Evolutionary conservation across 2,113 vertebrate genomes (phyloP), one percentile per base, ranked within the genome.

Genomic region (Grammomys dolichurus): DNA sequence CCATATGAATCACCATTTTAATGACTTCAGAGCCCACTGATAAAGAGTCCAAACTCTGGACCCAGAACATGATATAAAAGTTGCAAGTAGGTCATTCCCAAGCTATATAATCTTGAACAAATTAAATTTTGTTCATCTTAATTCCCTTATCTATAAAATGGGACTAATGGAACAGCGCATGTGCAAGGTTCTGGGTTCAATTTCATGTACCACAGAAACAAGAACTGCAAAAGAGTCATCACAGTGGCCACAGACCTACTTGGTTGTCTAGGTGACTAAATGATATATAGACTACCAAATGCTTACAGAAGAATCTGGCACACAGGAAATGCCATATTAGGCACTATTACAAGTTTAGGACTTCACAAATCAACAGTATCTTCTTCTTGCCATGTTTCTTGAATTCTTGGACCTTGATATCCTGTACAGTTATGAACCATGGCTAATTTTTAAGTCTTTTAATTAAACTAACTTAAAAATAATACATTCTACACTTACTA

Each of bases 401-500:
- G 46, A 20, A 20, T 63, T 92, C 8, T 80, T 24, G 94, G 70
- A 95, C 22, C 91, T 20, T 54, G 48, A 81, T 78, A 19, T 17
- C 22, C 20, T 26, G 12, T 87, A 81, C 69, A 46, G 13, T 92
- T 89, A 87, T 86, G 69, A 33, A 86, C 40, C 65, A 85, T 48
- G 75, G 43, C 46, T 93, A 82, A 22, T 70, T 94, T 86, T 96
- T 54, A 67, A 40, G 24, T 31, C 8, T 94, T 90, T 96, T 94
- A 40, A 92, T 94, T 93, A 80, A 85, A 58, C 22, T 93, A 85
- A 89, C 58, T 92, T 73, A 65, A 94, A 95, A 89, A 77, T 48
- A 28, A 85, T 65, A 75, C 90, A 87, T 81, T 96, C 67, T 51
- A 19, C 94, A 96, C 69, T 96, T 95, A 95, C 91, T 80, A 93